A percentile compares a stretch with the other conserved stretches of the same genome.
Evolutionary conservation across 2,888 invertebrate species (phyloP).

Genomic region (Girardia tigrina): DNA sequence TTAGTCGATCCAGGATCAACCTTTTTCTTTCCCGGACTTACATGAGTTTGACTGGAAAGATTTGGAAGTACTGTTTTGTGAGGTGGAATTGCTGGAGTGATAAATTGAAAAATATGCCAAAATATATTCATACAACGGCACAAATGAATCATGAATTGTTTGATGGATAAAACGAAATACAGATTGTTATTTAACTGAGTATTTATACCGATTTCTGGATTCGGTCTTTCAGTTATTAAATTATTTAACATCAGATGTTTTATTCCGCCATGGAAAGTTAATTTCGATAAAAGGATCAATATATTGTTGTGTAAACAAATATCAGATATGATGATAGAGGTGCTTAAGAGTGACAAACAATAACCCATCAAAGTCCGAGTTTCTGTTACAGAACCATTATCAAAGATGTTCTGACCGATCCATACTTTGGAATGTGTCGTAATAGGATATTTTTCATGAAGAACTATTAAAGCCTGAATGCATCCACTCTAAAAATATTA

Average conservation of each 20-base stretch:
- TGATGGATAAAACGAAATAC: background rate
- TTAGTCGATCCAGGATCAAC: background rate
- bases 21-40: background rate
- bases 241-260: background rate
- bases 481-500: constrained; percentile 16
- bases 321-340: background rate
- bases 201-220: background rate
- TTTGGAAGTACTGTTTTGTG: background rate
- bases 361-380: background rate
- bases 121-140: background rate
- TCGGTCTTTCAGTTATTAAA: background rate
- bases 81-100: background rate
- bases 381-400: background rate
- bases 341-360: background rate
- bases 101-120: constrained; percentile 17
- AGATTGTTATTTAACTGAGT: constrained; percentile 7
- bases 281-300: background rate
- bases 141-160: background rate
- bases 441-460: constrained; percentile 10
- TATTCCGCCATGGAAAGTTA: background rate
- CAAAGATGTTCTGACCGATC: background rate
- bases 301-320: background rate
- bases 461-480: background rate
- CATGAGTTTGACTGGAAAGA: constrained; percentile 1
- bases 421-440: constrained; percentile 6